Percentiles rank a stretch among this genome's conserved stretches.
Conservation (phyloP, 2,797 vertebrate species). For the Melanotaenia parkinsoni region DNA sequence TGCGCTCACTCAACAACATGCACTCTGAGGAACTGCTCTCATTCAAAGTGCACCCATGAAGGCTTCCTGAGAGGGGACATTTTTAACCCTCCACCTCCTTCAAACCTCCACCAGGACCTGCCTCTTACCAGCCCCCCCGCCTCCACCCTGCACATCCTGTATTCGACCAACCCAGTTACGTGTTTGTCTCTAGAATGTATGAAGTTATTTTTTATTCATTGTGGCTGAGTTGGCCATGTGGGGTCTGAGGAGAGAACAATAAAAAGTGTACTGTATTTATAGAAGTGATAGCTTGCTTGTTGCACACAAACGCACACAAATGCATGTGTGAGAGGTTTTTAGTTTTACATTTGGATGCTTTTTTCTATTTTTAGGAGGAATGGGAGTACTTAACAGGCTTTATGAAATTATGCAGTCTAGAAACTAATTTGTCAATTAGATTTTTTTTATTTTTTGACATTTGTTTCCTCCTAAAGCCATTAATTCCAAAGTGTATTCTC, state of each 20-base stretch:
- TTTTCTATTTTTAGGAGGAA: conserved; percentile 50
- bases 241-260: conserved; percentile 50
- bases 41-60: conserved; percentile 93
- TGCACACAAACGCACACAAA: conserved; percentile 66
- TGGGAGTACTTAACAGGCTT: conserved; percentile 43
- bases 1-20: conserved; percentile 98
- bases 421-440: conserved; percentile 27
- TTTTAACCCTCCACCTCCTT: background rate
- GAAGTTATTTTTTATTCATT: conserved; percentile 64
- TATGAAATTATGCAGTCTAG: conserved; percentile 26
- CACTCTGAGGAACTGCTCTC: conserved; percentile 98
- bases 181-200: conserved; percentile 76
- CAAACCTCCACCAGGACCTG: conserved; percentile 51
- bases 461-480: conserved; percentile 64
- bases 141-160: conserved; percentile 3
- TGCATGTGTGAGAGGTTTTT: conserved; percentile 50
- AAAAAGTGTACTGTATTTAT: conserved; percentile 73
- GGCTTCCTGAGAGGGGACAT: conserved; percentile 23
- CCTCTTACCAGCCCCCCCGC: conserved; percentile 25
- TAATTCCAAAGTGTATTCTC: conserved; percentile 74
- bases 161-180: conserved; percentile 61
- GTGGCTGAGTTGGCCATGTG: conserved; percentile 46
- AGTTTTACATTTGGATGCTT: conserved; percentile 43
- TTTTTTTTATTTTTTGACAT: conserved; percentile 25
- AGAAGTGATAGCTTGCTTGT: conserved; percentile 56